These are phyloP conservation scores for Drosophila flavopinicola DNA, from an alignment of 2,888 invertebrate species.

Conservation along the genomic window DNA sequence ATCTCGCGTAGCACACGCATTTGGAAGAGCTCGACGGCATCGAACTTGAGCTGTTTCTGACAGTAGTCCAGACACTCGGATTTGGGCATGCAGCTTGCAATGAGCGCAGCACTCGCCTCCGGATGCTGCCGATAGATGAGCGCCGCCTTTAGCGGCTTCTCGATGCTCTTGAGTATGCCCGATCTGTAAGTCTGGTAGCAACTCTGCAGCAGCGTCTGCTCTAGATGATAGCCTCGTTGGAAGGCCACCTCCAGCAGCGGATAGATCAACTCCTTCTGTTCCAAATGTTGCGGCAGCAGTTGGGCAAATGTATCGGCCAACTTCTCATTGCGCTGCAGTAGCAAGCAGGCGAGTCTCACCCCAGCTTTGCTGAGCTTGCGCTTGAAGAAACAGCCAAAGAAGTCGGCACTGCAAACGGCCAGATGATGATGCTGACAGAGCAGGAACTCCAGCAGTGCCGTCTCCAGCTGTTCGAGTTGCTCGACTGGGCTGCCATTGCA, in stretches of 20 bases:
- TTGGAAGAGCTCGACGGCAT: conserved; percentile 87
- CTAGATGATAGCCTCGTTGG: conserved; percentile 63
- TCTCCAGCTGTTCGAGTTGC: conserved; percentile 86
- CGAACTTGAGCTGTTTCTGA: conserved; percentile 87
- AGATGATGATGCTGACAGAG: conserved; percentile 87
- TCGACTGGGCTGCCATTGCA: conserved; percentile 76
- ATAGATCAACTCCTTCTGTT: conserved; percentile 88
- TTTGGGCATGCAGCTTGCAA: conserved; percentile 86
- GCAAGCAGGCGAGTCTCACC: conserved; percentile 86
- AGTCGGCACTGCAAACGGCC: conserved; percentile 85
- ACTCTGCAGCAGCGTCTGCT: conserved; percentile 85
- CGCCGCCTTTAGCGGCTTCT: conserved; percentile 89
- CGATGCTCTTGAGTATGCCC: conserved; percentile 87
- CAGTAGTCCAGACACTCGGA: conserved; percentile 86
- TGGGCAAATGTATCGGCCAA: conserved; percentile 56
- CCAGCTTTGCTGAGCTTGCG: conserved; percentile 86
- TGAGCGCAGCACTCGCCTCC: conserved; percentile 86
- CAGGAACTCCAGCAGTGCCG: conserved; percentile 86
- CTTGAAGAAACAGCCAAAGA: conserved; percentile 86
- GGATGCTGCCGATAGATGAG: conserved; percentile 87
- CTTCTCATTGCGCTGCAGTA: conserved; percentile 85
- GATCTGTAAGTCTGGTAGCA: conserved; percentile 87
- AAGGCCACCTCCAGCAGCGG: conserved; percentile 86
- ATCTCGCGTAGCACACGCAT: conserved; percentile 86
- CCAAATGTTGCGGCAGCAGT: conserved; percentile 82